Base-by-base conservation (phyloP, 2,113 vertebrate species). In the Myocastor coypus region DNA sequence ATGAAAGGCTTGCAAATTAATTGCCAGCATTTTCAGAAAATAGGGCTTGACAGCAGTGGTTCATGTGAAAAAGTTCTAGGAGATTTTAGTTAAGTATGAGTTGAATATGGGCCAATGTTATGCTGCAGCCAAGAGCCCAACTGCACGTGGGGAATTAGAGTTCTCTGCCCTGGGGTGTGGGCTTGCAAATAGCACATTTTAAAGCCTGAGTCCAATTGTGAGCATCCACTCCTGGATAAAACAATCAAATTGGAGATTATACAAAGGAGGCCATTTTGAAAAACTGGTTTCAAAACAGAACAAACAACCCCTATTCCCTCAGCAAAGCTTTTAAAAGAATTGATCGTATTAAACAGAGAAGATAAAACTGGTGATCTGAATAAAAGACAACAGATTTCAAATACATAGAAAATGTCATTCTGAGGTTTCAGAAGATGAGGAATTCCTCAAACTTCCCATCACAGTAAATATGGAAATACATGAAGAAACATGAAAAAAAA, bases 31-130 rank as follows among this genome's bases (percentile, higher is more conserved):
- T 96, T 91, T 89, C n/a, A 28, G 40, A 95, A 96, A 97, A 90
- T 17, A 37, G 5, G 19, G 28, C 42, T 75, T 92, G 87, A 95
- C 59, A 64, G 32, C 80, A 92, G 26, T 81, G 50, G 81, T 59
- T 94, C 82, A 28, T 83, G 37, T 90, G 66, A 92, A 92, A 96
- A 96, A 83, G 92, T 91, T 96, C 71, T 89, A 80, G 93, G 57
- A 94, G 37, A 57, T 71, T 94, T 66, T 63, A 87, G 77, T 91
- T 57, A 84, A 91, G 69, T 89, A 28, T 2, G 82, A 82, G 69
- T 57, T 97, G 64, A 85, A 75, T 77, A 73, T 0, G 12, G 84
- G 87, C 90, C 78, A 94, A 59, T 52, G 32, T 46, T 83, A n/a
- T 55, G 68, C 59, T 34, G 73, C 52, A 34, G 92, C 63, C 80